These are phyloP conservation scores for Drosophila ohnishii DNA, from an alignment of 1,140 invertebrate species.

Conservation along the genomic window DNA sequence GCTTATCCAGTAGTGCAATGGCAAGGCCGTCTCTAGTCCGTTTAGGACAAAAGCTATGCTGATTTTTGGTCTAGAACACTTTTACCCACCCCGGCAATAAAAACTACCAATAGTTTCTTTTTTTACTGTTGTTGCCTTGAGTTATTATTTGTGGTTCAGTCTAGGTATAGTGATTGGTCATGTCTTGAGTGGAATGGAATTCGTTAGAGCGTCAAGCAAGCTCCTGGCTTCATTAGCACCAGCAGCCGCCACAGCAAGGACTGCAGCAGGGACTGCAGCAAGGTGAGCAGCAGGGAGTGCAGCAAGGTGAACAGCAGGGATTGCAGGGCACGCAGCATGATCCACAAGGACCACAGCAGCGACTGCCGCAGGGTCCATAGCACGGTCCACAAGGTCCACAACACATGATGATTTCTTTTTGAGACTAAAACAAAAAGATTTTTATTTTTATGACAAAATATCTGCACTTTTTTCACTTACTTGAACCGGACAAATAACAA, in stretches of 20 bases:
- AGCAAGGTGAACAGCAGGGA: not conserved
- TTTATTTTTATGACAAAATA: too few species aligned
- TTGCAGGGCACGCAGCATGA: conserved; percentile 15
- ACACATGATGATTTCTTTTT: conserved; percentile 29
- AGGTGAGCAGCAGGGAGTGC: conserved; percentile 12
- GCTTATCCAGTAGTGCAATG: too few species aligned
- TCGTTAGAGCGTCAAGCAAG: too few species aligned
- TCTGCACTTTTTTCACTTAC: not conserved
- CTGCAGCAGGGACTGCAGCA: conserved; percentile 13
- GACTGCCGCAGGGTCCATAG: conserved; percentile 34
- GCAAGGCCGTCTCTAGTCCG: too few species aligned
- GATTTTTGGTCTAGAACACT: too few species aligned
- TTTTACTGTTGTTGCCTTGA: not conserved
- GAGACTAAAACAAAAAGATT: conserved; percentile 10
- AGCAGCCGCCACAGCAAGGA: conserved; percentile 22
- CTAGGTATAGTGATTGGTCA: not conserved
- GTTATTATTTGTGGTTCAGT: conserved; percentile 3
- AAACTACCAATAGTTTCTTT: not conserved
- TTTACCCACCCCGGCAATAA: not conserved
- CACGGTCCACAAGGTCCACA: conserved; percentile 28
- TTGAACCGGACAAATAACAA: conserved; percentile 16
- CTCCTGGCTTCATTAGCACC: not conserved
- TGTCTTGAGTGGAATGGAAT: not conserved
- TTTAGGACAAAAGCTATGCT: too few species aligned
- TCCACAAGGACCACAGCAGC: conserved; percentile 7